Percentiles rank a stretch among this genome's conserved stretches.
phyloP scores from a whole-genome alignment of 2,797 vertebrate species.

The Eulemur albifrons region DNA sequence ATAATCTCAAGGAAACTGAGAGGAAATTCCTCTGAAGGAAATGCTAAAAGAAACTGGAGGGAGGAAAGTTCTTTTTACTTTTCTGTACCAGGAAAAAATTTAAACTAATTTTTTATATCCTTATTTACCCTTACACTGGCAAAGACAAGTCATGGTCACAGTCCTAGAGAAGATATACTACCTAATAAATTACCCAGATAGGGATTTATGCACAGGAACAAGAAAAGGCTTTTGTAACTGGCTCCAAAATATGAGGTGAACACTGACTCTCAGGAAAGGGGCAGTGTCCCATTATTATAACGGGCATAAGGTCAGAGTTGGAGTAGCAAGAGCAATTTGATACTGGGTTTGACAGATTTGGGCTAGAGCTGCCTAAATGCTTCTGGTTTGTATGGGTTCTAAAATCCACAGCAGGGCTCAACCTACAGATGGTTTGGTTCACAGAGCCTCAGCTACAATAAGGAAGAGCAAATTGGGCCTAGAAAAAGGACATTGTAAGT shows the following conservation, averaged over 20 bases:
- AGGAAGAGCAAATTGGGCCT: background rate
- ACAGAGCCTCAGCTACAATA: background rate
- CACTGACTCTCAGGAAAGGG: background rate
- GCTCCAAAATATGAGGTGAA: background rate
- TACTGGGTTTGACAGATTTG: background rate
- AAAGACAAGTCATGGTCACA: background rate
- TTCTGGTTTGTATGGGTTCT: background rate
- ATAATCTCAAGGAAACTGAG: background rate
- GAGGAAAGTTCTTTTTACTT: background rate
- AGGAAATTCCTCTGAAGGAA: background rate
- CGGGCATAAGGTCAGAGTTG: background rate
- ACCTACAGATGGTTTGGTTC: background rate
- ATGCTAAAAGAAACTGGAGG: background rate
- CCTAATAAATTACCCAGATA: background rate
- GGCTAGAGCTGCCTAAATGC: background rate
- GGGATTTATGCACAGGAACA: background rate
- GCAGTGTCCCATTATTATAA: background rate
- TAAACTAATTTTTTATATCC: background rate
- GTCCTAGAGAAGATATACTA: background rate
- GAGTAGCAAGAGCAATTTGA: background rate
- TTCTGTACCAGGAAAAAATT: background rate
- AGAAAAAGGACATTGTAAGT: background rate
- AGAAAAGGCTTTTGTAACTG: constrained; percentile 7
- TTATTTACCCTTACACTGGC: background rate
- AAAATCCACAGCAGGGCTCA: constrained; percentile 14